phyloP scores from a whole-genome alignment of 2,797 vertebrate genomes.

The Acanthopagrus latus region DNA sequence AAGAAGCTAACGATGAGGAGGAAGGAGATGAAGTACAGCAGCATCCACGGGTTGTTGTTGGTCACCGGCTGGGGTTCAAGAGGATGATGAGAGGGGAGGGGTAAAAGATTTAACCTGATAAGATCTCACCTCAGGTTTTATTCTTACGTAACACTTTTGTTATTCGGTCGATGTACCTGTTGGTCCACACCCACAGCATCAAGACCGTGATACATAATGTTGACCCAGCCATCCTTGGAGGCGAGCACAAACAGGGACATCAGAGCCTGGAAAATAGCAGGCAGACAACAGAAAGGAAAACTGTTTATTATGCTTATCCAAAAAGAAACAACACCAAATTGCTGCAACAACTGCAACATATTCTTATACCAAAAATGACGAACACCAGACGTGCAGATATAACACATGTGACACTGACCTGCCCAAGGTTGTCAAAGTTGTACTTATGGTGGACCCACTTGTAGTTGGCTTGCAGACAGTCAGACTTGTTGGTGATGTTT shows the following conservation, averaged over 20 bases:
- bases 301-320: neutral
- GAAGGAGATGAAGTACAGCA: slow-evolving; percentile 99
- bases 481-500: slow-evolving; percentile 97
- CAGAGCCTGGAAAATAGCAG: slow-evolving; percentile 87
- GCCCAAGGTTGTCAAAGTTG: slow-evolving; percentile 98
- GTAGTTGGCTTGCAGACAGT: slow-evolving; percentile 94
- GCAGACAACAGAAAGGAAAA: slow-evolving; percentile 7
- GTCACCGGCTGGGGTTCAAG: slow-evolving; percentile 89
- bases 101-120: neutral
- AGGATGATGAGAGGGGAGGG: neutral
- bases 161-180: slow-evolving; percentile 87
- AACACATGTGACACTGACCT: slow-evolving; percentile 82
- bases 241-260: slow-evolving; percentile 99
- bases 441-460: slow-evolving; percentile 99
- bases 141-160: neutral
- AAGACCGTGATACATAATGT: slow-evolving; percentile 98
- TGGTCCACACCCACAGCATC: slow-evolving; percentile 96
- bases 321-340: too few species aligned
- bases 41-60: slow-evolving; percentile 99
- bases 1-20: slow-evolving; percentile 99
- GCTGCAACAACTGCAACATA: too few species aligned
- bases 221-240: slow-evolving; percentile 99
- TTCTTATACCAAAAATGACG: too few species aligned
- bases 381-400: neutral
- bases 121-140: neutral